Evolutionary conservation across 2,797 vertebrate genomes (phyloP).

Genomic region (Crossoptilon crossoptilon): DNA sequence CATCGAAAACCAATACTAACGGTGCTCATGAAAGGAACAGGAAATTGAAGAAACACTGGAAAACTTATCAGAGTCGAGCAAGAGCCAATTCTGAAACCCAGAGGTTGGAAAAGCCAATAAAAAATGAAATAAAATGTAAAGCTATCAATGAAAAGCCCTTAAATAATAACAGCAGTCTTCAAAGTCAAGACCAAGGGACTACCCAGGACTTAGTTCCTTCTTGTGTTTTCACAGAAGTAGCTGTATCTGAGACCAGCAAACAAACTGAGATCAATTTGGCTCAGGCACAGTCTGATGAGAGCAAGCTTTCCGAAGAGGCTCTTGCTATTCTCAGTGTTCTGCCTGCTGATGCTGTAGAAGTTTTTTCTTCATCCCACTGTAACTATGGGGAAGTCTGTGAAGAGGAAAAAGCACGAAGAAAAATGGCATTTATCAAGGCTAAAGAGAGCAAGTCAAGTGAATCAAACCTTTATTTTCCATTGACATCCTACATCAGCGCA

Average conservation of each 20-base stretch:
- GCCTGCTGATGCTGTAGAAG: slow-evolving; percentile 81
- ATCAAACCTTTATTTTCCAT: slow-evolving; percentile 84
- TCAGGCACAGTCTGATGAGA: slow-evolving; percentile 45
- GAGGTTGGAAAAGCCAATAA: slow-evolving; percentile 48
- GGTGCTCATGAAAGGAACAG: slow-evolving; percentile 94
- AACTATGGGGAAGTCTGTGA: slow-evolving; percentile 73
- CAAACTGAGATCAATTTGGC: slow-evolving; percentile 33
- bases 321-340: slow-evolving; percentile 81
- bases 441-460: slow-evolving; percentile 77
- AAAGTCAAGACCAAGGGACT: slow-evolving; percentile 45
- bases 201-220: slow-evolving; percentile 16
- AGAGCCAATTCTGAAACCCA: slow-evolving; percentile 50
- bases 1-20: slow-evolving; percentile 91
- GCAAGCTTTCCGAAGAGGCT: slow-evolving; percentile 55
- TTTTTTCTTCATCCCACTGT: slow-evolving; percentile 57
- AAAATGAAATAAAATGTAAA: slow-evolving; percentile 60
- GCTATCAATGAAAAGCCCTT: slow-evolving; percentile 2
- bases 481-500: slow-evolving; percentile 92
- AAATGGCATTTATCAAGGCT: slow-evolving; percentile 85
- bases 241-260: slow-evolving; percentile 29
- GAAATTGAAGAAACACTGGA: slow-evolving; percentile 95
- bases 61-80: slow-evolving; percentile 81
- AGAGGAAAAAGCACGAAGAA: slow-evolving; percentile 86
- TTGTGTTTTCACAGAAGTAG: slow-evolving; percentile 27
- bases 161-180: slow-evolving; percentile 21